Conservation (phyloP, 2,113 vertebrate species). For the human region DNA sequence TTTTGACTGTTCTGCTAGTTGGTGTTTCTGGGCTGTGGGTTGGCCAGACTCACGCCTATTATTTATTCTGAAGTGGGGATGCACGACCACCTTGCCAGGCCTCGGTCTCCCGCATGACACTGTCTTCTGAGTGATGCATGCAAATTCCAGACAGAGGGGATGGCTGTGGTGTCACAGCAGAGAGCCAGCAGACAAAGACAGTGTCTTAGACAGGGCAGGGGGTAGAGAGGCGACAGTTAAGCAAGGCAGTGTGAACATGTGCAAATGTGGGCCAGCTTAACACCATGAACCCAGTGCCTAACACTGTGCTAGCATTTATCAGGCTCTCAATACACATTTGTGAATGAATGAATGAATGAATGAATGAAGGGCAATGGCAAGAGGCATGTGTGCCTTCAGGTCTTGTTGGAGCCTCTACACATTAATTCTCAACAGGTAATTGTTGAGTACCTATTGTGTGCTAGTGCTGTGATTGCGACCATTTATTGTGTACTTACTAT, state of each 20-base stretch:
- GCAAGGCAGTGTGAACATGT: not conserved
- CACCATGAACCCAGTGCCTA: too few species aligned
- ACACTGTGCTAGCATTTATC: too few species aligned
- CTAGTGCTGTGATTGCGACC: rapidly evolving
- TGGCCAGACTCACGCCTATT: not conserved
- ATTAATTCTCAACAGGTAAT: not conserved
- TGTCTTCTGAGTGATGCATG: not conserved
- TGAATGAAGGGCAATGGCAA: too few species aligned
- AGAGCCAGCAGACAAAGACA: not conserved
- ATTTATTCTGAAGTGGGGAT: not conserved
- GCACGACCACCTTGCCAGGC: rapidly evolving
- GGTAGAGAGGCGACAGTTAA: not conserved
- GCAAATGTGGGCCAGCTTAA: rapidly evolving
- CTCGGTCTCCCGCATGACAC: not conserved
- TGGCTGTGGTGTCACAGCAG: not conserved
- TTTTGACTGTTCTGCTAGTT: not conserved
- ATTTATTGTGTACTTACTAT: not conserved
- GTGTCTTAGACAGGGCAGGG: not conserved
- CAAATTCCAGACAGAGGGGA: not conserved
- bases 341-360: too few species aligned
- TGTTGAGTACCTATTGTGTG: not conserved
- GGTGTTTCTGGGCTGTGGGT: not conserved
- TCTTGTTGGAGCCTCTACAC: not conserved
- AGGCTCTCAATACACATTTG: too few species aligned
- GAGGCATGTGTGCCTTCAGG: not conserved